phyloP scores from a whole-genome alignment of 2,888 invertebrate species.

The Drosophila conformis region DNA sequence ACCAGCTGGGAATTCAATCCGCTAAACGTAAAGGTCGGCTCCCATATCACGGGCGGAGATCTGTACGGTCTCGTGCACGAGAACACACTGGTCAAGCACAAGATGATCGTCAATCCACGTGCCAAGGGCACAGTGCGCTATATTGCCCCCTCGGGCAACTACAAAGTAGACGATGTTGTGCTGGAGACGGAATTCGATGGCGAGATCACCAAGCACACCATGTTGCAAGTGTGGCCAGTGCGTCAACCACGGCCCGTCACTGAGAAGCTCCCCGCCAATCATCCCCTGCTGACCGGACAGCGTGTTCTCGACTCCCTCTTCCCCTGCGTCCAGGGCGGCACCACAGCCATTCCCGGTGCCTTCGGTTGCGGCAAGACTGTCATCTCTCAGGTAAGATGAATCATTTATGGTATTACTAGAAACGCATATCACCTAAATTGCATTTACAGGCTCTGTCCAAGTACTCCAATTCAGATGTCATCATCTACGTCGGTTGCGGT shows the following conservation, averaged over 20 bases:
- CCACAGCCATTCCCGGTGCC: constrained; percentile 99
- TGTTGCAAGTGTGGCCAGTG: constrained; percentile 99
- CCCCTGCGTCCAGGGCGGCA: constrained; percentile 99
- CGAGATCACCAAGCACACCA: constrained; percentile 94
- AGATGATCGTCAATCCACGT: constrained; percentile 96
- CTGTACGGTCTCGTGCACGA: constrained; percentile 98
- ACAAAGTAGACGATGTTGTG: constrained; percentile 97
- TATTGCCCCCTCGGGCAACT: constrained; percentile 96
- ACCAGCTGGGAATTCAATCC: constrained; percentile 97
- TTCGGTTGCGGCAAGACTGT: constrained; percentile 99
- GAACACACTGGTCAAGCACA: constrained; percentile 98
- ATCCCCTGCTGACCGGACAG: constrained; percentile 99
- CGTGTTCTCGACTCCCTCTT: constrained; percentile 99
- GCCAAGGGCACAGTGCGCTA: constrained; percentile 98
- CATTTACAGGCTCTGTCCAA: constrained; percentile 94
- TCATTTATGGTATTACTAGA: rapidly evolving
- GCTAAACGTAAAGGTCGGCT: constrained; percentile 93
- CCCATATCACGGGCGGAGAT: constrained; percentile 99
- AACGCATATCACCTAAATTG: background rate
- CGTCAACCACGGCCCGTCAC: constrained; percentile 98
- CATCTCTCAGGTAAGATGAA: constrained; percentile 89
- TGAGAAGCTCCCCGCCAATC: constrained; percentile 99
- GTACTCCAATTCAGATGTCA: constrained; percentile 99
- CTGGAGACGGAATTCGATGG: constrained; percentile 99
- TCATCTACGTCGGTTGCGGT: constrained; percentile 99